Conservation (phyloP, 92 coral and sea anemone genomes). For the Desmophyllum pertusum region DNA sequence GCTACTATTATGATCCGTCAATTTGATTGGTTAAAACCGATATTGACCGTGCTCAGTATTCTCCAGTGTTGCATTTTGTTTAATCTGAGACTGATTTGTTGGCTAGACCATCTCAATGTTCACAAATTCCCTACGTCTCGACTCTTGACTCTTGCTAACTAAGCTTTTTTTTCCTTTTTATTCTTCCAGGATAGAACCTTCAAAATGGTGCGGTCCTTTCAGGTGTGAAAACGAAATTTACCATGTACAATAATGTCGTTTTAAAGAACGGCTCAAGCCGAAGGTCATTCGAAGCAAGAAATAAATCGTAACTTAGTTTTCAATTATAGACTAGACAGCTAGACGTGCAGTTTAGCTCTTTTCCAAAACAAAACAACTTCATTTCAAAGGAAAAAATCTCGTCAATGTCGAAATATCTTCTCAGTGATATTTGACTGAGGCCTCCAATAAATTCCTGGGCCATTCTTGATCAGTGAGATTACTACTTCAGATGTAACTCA, state of each 20-base stretch:
- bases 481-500: too few relatives aligned
- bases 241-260: background rate
- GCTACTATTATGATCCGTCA: background rate
- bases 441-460: too few relatives aligned
- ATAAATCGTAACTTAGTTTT: too few relatives aligned
- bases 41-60: too few relatives aligned
- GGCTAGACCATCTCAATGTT: too few relatives aligned
- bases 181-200: constrained; percentile 55
- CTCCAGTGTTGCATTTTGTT: background rate
- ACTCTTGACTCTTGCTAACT: background rate
- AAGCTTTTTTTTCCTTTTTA: background rate
- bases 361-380: background rate
- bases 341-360: background rate
- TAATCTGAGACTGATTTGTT: too few relatives aligned
- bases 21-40: background rate
- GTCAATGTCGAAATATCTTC: too few relatives aligned
- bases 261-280: background rate
- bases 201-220: constrained; percentile 57
- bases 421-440: too few relatives aligned
- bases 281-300: too few relatives aligned
- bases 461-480: background rate
- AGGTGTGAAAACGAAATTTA: constrained; percentile 3
- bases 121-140: background rate
- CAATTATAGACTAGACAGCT: too few relatives aligned
- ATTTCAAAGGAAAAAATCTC: background rate